Evolutionary conservation across 2,113 vertebrate genomes (phyloP), one percentile per base, ranked within the genome.

Genomic region (Rallus limicola): DNA sequence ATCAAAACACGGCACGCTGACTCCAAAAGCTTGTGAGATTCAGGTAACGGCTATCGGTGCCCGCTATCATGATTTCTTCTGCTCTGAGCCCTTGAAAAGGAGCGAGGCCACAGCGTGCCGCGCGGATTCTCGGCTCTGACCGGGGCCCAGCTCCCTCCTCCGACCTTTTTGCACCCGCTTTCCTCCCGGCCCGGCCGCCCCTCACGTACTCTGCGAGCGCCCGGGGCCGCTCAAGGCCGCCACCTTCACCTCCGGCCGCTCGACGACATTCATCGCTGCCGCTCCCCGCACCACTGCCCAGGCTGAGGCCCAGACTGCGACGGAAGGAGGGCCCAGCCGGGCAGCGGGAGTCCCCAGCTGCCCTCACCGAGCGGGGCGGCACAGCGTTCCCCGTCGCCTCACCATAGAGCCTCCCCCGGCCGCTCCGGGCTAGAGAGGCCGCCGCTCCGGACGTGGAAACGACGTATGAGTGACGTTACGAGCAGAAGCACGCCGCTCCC

Each of bases 41-140:
- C 4, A 6, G 25, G 5, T 21, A 44, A 40, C 24, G 28, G 19
- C 3, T 29, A 4, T 1, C 8, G 0, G 12, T 13, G 17, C 20
- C 24, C 4, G 6, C 42, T 7, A 1, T 0, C 5, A 24, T 2
- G 26, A 21, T 6, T n/a, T 23, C 12, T 0, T 8, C 15, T 0
- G 21, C 1, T 15, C 44, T 21, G 19, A 19, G 23, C 29, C 31
- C 38, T 4, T 0, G 18, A 6, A 25, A 28, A 3, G n/a, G 50
- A 50, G 23, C 50, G 50, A 52, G 23, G 24, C 50, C 50, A 25
- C n/a, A 9, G 13, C 48, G 15, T 6, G 28, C 7, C 13, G 31
- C 40, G 31, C 24, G 16, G 59, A 10, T 7, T 16, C 19, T 31
- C 52, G 5, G 40, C 60, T 12, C 77, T 6, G 15, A 5, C 18